phyloP scores from a whole-genome alignment of 2,888 invertebrate species.

The Drepana falcataria region DNA sequence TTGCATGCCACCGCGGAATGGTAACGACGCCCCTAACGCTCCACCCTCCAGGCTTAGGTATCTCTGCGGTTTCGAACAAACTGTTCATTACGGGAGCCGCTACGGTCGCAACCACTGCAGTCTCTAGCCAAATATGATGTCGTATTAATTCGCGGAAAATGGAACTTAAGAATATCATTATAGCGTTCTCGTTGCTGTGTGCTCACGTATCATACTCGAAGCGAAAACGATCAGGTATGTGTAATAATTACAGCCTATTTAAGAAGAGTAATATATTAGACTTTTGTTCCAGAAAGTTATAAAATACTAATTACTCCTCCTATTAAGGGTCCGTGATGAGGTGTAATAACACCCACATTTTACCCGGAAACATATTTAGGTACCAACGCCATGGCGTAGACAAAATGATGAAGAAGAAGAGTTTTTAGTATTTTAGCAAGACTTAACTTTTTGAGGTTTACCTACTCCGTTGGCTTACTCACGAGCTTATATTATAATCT shows the following conservation, averaged over 20 bases:
- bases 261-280: neutral
- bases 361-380: no score
- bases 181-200: constrained; percentile 39
- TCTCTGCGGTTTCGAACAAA: neutral
- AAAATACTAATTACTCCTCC: no score
- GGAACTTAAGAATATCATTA: constrained; percentile 34
- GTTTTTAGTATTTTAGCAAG: no score
- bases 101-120: constrained; percentile 14
- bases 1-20: neutral
- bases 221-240: constrained; percentile 40
- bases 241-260: neutral
- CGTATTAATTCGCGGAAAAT: constrained; percentile 20
- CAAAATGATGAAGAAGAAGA: no score
- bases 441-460: no score
- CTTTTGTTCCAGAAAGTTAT: no score
- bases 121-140: constrained; percentile 11
- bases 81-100: constrained; percentile 28
- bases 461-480: no score
- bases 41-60: neutral
- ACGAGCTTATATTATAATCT: no score
- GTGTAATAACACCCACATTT: no score
- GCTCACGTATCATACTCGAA: constrained; percentile 43
- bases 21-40: neutral
- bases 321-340: no score
- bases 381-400: no score